phyloP scores from a whole-genome alignment of 1,140 invertebrate genomes.

The Drosophila trapezifrons region DNA sequence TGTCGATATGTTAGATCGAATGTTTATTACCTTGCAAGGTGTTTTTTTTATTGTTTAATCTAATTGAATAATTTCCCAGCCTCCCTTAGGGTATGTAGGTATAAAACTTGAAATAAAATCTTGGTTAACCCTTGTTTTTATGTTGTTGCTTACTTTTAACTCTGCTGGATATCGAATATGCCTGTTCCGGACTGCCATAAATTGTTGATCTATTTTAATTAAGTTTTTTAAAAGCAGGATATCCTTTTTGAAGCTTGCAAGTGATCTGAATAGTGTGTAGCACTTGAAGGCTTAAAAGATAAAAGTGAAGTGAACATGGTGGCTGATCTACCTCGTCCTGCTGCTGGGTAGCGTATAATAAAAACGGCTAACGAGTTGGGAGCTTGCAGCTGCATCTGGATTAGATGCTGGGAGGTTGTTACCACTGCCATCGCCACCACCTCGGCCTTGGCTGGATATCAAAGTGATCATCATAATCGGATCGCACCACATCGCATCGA shows the following conservation, averaged over 20 bases:
- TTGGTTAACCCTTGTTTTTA: too few relatives aligned
- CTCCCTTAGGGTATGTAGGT: not conserved
- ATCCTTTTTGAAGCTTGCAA: too few relatives aligned
- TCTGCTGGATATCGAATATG: too few relatives aligned
- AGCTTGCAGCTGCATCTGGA: constrained; percentile 68
- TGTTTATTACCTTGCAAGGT: constrained; percentile 30
- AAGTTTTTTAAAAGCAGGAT: too few relatives aligned
- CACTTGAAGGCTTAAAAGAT: too few relatives aligned
- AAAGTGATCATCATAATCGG: constrained; percentile 68
- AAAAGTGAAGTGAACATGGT: too few relatives aligned
- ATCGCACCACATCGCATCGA: constrained; percentile 8
- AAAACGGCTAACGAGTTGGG: constrained; percentile 53
- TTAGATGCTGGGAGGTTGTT: constrained; percentile 56
- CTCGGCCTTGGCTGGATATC: constrained; percentile 53
- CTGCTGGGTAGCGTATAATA: constrained; percentile 30
- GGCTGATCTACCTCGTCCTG: constrained; percentile 1
- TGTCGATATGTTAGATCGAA: constrained; percentile 38
- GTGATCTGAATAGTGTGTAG: too few relatives aligned
- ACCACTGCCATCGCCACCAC: constrained; percentile 27
- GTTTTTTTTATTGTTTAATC: not conserved
- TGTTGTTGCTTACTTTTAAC: too few relatives aligned
- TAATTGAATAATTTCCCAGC: not conserved
- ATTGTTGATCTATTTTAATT: too few relatives aligned
- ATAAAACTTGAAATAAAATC: not conserved
- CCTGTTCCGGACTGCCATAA: too few relatives aligned